Evolutionary conservation across 2,113 vertebrate species (phyloP), one percentile per base, ranked within the genome.

Genomic region (Ramphastos sulfuratus): DNA sequence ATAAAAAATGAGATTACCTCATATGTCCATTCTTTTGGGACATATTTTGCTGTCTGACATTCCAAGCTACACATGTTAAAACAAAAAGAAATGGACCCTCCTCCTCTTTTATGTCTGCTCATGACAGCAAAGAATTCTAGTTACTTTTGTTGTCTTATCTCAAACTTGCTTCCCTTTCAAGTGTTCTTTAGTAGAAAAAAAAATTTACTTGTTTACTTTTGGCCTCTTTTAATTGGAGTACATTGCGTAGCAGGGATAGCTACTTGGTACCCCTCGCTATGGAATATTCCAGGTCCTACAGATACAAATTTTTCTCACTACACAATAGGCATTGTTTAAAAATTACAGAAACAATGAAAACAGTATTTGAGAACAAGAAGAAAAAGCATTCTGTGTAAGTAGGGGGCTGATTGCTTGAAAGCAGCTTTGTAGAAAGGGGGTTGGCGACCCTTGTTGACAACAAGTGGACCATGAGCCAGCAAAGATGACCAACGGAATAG

Each of bases 401-500:
- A 54, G 15, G 12, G 7, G 17, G 1, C 15, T 72, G 33, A 30
- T 50, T 1, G 0, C 5, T 60, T 92, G 30, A 52, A 78, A 71
- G 35, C 15, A 46, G 33, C 6, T 80, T 60, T 24, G 9, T 6
- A 78, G 35, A 59, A 70, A 63, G 66, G 37, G 7, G 50, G 2
- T 2, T 58, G 25, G 7, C 11, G 14, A 50, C 15, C 10, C 9
- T 78, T 16, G 4, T 65, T 44, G 14, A 12, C 42, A 46, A 8
- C 15, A 27, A 31, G 21, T 9, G 72, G 31, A 33, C 6, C 2
- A 3, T 42, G 12, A 85, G 17, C 52, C 30, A 33, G n/a, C 30
- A 37, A 27, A 67, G 30, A 25, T 0, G 0, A 28, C 13, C 17
- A 12, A 8, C 12, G 66, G 8, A 15, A 44, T 46, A 65, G 15